phyloP scores from a whole-genome alignment of 2,888 invertebrate genomes.

The Hybos culiciformis region DNA sequence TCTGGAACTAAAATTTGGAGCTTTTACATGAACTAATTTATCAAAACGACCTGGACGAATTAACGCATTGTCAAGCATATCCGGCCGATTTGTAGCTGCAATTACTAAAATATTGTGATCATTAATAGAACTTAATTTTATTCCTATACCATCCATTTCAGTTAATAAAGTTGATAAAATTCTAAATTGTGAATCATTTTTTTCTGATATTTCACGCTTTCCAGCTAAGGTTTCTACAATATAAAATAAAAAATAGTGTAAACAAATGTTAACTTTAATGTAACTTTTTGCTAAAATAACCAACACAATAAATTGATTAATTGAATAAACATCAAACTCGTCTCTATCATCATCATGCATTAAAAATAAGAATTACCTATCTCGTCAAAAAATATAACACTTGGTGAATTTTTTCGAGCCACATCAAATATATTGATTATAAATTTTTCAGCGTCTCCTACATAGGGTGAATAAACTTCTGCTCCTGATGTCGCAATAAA shows the following conservation, averaged over 20 bases:
- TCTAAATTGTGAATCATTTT: conserved; percentile 41
- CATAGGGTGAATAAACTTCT: conserved; percentile 49
- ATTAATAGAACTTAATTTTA: conserved; percentile 11
- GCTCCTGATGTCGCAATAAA: conserved; percentile 46
- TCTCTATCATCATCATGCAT: neutral
- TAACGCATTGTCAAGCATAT: conserved; percentile 47
- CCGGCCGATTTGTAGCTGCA: conserved; percentile 51
- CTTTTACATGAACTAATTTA: conserved; percentile 44
- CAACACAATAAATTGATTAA: neutral
- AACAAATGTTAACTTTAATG: neutral
- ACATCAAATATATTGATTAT: conserved; percentile 44
- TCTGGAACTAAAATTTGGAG: conserved; percentile 41
- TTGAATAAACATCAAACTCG: neutral
- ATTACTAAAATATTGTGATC: conserved; percentile 40
- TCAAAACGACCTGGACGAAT: conserved; percentile 50
- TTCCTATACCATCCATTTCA: conserved; percentile 51
- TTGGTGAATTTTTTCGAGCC: conserved; percentile 44
- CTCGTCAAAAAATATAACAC: conserved; percentile 50
- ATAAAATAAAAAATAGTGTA: neutral
- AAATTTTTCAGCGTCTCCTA: conserved; percentile 49
- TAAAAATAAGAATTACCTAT: conserved; percentile 33
- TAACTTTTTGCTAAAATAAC: neutral
- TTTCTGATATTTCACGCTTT: conserved; percentile 24
- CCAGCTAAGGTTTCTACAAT: conserved; percentile 38
- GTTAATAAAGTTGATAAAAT: conserved; percentile 47